These are phyloP conservation scores for Sclerurus mexicanus DNA, from an alignment of 2,113 vertebrate genomes.

Conservation along the genomic window DNA sequence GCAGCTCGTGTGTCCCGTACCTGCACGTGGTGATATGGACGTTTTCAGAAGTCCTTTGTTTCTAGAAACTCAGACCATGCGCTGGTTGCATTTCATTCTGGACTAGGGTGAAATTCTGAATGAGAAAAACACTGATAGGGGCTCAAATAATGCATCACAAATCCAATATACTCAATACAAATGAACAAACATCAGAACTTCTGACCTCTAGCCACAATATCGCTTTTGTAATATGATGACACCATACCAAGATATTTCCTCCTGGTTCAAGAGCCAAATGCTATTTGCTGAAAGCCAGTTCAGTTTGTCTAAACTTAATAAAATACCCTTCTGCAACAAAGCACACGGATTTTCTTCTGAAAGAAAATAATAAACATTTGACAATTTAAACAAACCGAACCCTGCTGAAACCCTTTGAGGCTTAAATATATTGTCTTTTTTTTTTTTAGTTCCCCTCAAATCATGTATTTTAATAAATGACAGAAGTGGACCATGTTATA, in stretches of 20 bases:
- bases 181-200: constrained; percentile 28
- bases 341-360: constrained; percentile 14
- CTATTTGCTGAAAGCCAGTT: constrained; percentile 42
- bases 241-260: constrained; percentile 20
- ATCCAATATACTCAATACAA: constrained; percentile 5
- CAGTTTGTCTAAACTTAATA: constrained; percentile 50
- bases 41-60: background rate
- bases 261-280: constrained; percentile 44
- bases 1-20: background rate
- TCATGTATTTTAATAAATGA: constrained; percentile 31
- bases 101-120: background rate
- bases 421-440: background rate
- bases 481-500: background rate
- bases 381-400: constrained; percentile 58
- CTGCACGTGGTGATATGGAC: rapidly evolving
- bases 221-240: constrained; percentile 42
- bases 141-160: background rate
- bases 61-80: background rate
- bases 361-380: constrained; percentile 61
- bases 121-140: background rate
- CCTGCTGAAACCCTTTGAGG: background rate
- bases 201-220: background rate
- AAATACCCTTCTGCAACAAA: constrained; percentile 33
- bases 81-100: background rate
- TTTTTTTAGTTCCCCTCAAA: background rate